Conservation (phyloP, 2,888 invertebrate species). For the Lydus trimaculatus region DNA sequence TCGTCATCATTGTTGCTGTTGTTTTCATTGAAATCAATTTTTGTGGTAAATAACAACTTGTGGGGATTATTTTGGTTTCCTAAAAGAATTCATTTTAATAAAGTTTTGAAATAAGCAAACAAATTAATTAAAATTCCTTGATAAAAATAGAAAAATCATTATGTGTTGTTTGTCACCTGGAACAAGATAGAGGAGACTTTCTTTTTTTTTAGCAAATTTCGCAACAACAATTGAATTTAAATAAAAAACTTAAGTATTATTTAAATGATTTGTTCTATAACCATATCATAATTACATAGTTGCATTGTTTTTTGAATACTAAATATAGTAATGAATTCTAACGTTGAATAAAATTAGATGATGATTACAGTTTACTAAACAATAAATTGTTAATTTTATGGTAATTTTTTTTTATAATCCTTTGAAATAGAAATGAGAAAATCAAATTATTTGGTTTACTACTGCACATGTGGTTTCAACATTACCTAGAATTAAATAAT, state of each 20-base stretch:
- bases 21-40: slow-evolving; percentile 10
- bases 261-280: slow-evolving; percentile 5
- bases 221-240: not conserved
- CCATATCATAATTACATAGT: not conserved
- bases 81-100: no score
- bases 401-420: not conserved
- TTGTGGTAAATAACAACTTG: not conserved
- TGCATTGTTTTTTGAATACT: not conserved
- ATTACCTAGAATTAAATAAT: no score
- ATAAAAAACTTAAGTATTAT: not conserved
- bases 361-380: no score
- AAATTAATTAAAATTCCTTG: not conserved
- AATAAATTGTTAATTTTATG: no score
- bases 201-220: slow-evolving; percentile 3
- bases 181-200: not conserved
- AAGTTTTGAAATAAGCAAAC: no score
- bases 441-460: no score
- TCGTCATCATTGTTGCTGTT: slow-evolving; percentile 6
- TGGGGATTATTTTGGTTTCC: no score
- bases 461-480: no score
- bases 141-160: not conserved
- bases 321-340: not conserved
- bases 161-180: not conserved
- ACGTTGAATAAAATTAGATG: no score
- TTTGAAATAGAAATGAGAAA: not conserved